These are phyloP conservation scores for Drosophila fuyamai DNA, from an alignment of 1,140 invertebrate species.

Conservation along the genomic window DNA sequence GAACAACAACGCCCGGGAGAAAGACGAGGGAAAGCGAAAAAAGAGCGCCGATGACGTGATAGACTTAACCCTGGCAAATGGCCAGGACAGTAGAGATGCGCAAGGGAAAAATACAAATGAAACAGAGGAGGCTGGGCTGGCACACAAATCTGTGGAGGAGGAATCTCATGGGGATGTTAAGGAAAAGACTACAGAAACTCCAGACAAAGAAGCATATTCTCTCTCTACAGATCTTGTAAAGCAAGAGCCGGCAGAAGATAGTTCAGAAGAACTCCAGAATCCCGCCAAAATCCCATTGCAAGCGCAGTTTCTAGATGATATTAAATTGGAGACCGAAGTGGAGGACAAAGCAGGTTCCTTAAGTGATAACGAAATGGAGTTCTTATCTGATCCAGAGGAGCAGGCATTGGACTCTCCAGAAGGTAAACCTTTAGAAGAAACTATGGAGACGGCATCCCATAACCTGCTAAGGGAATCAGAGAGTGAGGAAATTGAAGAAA, in stretches of 20 bases:
- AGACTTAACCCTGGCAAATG: constrained; percentile 37
- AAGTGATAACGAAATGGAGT: constrained; percentile 12
- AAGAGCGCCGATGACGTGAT: constrained; percentile 36
- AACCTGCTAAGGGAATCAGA: background rate
- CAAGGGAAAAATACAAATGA: background rate
- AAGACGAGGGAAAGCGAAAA: constrained; percentile 8
- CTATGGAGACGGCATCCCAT: background rate
- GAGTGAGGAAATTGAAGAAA: background rate
- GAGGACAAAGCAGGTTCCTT: background rate
- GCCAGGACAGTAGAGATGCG: constrained; percentile 12
- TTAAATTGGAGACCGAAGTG: constrained; percentile 1
- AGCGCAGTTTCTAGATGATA: background rate
- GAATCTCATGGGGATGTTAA: constrained; percentile 1
- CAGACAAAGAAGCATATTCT: background rate
- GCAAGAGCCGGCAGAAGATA: background rate
- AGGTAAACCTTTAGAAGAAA: background rate
- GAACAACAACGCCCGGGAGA: constrained; percentile 17
- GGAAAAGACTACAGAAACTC: background rate
- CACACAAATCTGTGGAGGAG: background rate
- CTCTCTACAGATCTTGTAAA: background rate
- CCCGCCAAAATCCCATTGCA: background rate
- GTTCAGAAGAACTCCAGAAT: background rate
- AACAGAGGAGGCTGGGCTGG: background rate
- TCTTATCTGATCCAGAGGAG: constrained; percentile 5
- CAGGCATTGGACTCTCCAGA: background rate